Evolutionary conservation across 1,140 invertebrate genomes (phyloP).

Genomic region (Anagrus nilaparvatae): DNA sequence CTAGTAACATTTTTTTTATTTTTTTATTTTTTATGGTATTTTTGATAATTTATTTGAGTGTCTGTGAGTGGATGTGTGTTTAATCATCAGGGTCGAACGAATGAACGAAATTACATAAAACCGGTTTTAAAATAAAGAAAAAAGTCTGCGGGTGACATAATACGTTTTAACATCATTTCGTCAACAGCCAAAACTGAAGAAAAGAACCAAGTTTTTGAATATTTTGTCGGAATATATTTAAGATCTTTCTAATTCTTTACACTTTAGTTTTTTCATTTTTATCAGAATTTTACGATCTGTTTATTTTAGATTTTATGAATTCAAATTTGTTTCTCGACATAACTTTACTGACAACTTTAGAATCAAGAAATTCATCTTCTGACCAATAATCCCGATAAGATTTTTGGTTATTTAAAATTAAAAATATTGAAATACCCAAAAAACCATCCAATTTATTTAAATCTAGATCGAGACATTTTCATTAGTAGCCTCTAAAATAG

Average conservation of each 20-base stretch:
- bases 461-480: too few relatives aligned
- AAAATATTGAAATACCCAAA: slow-evolving; percentile 12
- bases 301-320: slow-evolving; percentile 11
- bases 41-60: too few relatives aligned
- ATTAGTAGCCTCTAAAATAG: too few relatives aligned
- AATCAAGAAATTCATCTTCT: slow-evolving; percentile 9
- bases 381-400: slow-evolving; percentile 14
- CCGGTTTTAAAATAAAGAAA: too few relatives aligned
- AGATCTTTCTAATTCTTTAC: slow-evolving; percentile 15
- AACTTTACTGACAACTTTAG: slow-evolving; percentile 7
- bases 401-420: slow-evolving; percentile 12
- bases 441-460: slow-evolving; percentile 16
- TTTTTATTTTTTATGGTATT: too few relatives aligned
- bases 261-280: slow-evolving; percentile 12
- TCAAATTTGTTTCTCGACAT: slow-evolving; percentile 13
- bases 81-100: too few relatives aligned
- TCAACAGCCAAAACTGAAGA: slow-evolving; percentile 11
- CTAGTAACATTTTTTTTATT: too few relatives aligned
- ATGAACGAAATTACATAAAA: too few relatives aligned
- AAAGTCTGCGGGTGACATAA: too few relatives aligned
- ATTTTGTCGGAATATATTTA: slow-evolving; percentile 12
- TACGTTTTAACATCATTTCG: slow-evolving; percentile 17
- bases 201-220: slow-evolving; percentile 12
- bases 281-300: slow-evolving; percentile 12
- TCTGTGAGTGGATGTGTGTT: too few relatives aligned